phyloP scores from a whole-genome alignment of 53 echinoderm and acorn worm species.

The Zoroaster sp. region DNA sequence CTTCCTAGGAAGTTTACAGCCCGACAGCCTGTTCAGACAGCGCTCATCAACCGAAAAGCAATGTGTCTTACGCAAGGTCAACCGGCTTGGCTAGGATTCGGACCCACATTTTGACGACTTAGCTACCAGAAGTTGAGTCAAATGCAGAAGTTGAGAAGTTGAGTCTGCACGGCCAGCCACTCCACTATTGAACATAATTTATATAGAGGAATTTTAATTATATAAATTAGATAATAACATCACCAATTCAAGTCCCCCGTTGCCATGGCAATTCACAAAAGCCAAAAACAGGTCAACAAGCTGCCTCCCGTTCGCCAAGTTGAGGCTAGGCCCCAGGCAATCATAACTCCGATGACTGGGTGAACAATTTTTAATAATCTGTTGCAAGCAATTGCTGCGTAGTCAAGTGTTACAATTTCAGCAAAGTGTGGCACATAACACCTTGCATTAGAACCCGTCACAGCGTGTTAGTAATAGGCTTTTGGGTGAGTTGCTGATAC shows the following conservation, averaged over 20 bases:
- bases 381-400: not conserved
- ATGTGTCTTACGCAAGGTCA: no score
- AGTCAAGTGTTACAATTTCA: conserved; percentile 41
- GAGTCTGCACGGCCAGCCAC: no score
- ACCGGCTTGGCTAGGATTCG: no score
- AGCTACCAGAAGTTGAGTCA: no score
- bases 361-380: not conserved
- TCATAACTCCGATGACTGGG: not conserved
- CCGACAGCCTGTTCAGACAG: no score
- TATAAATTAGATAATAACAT: not conserved
- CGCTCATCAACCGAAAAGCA: no score
- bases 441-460: conserved; percentile 12
- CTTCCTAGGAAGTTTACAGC: no score
- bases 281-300: not conserved
- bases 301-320: not conserved
- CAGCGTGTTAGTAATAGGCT: conserved; percentile 33
- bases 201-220: not conserved
- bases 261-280: not conserved
- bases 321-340: not conserved
- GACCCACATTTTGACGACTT: no score
- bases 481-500: not conserved
- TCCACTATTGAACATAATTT: no score
- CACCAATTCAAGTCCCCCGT: not conserved
- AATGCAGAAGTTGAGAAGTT: no score
- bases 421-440: conserved; percentile 31